Conservation (phyloP, 1,140 invertebrate genomes). For the Bacillus rossius region DNA sequence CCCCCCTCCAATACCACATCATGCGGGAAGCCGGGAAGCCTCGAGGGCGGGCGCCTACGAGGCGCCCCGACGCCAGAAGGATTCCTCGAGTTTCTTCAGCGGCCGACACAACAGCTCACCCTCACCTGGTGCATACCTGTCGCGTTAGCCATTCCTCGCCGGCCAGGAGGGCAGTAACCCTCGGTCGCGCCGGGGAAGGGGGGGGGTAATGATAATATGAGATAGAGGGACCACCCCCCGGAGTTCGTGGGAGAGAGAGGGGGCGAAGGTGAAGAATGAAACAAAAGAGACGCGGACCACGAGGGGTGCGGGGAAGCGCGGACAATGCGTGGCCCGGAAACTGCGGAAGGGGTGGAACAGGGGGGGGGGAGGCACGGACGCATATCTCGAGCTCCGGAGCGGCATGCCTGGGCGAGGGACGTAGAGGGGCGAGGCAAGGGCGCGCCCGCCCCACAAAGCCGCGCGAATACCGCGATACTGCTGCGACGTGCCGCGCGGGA, state of each 20-base stretch:
- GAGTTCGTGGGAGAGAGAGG: constrained; percentile 12
- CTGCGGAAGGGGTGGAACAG: constrained; percentile 34
- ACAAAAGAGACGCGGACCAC: constrained; percentile 11
- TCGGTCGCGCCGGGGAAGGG: not conserved
- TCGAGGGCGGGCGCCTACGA: too few species aligned
- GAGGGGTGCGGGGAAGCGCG: too few species aligned
- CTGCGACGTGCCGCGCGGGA: constrained; percentile 20
- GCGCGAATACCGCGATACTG: constrained; percentile 39
- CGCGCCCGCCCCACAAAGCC: constrained; percentile 5
- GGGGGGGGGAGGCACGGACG: not conserved
- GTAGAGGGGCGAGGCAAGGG: constrained; percentile 1
- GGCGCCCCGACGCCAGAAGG: too few species aligned
- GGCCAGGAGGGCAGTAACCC: not conserved
- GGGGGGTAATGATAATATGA: too few species aligned
- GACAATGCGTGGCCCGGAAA: constrained; percentile 28
- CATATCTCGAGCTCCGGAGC: constrained; percentile 19
- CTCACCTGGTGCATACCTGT: constrained; percentile 2
- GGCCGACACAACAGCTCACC: not conserved
- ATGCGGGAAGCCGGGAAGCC: too few species aligned
- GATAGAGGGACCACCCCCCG: too few species aligned
- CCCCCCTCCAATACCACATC: too few species aligned
- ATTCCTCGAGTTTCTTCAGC: not conserved
- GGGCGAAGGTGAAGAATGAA: constrained; percentile 24
- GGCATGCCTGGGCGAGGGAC: constrained; percentile 20
- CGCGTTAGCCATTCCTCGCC: not conserved